phyloP scores from a whole-genome alignment of 1,140 invertebrate genomes.

The Cataglyphis hispanica region DNA sequence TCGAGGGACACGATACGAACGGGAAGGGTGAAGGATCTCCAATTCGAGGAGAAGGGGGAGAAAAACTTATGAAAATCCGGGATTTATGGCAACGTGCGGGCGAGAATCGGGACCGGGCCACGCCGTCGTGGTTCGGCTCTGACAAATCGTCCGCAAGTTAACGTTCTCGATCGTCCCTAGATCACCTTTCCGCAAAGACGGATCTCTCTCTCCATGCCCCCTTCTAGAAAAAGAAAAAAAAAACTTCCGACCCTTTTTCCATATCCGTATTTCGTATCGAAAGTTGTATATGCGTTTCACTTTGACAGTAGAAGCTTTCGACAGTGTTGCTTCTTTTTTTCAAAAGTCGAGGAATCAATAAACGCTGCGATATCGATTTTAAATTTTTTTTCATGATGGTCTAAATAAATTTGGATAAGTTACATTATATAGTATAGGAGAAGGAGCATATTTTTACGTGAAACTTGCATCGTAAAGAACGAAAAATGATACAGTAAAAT shows the following conservation, averaged over 20 bases:
- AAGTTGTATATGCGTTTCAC: constrained; percentile 29
- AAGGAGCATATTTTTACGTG: background rate
- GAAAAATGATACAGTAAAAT: background rate
- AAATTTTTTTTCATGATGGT: constrained; percentile 1
- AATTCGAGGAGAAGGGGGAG: constrained; percentile 22
- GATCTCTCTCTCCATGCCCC: constrained; percentile 26
- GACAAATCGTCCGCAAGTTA: constrained; percentile 81
- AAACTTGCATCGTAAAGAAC: background rate
- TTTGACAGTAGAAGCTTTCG: constrained; percentile 19
- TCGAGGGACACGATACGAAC: constrained; percentile 51
- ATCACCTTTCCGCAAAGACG: constrained; percentile 63
- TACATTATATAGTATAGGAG: constrained; percentile 20
- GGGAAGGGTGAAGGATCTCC: background rate
- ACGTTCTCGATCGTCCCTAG: constrained; percentile 72
- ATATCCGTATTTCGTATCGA: constrained; percentile 34
- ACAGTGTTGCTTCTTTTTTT: constrained; percentile 6
- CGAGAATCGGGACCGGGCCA: constrained; percentile 41
- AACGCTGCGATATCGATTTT: constrained; percentile 36
- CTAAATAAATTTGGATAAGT: background rate
- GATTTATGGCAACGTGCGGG: constrained; percentile 74
- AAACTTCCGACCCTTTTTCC: constrained; percentile 6
- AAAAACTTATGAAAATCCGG: constrained; percentile 80
- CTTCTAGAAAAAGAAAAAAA: constrained; percentile 22
- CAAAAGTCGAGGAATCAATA: constrained; percentile 43
- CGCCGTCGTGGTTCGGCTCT: constrained; percentile 67